Base-by-base conservation (phyloP, 1,140 invertebrate genomes). In the Drosophila orena region DNA sequence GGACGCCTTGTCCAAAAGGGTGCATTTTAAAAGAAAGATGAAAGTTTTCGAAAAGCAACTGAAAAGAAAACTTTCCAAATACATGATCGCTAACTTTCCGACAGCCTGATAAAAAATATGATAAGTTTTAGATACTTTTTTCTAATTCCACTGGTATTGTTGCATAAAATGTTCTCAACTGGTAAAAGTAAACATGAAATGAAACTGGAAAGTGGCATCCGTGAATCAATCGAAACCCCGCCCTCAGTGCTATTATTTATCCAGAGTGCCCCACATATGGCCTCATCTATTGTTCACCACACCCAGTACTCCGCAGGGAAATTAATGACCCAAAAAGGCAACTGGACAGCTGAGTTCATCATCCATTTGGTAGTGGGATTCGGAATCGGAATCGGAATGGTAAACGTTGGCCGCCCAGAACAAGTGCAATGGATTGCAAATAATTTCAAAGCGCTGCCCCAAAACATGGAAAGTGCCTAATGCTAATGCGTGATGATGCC, bases 401-500 rank as follows among this genome's bases (percentile, higher is more conserved):
- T 4, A 37, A 38, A 55, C 34, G 27, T 34, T 17, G 24, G 24
- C n/a, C 42, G 44, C 30, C 37, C 20, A 8, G 20, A 38, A 14
- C 38, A 35, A 69, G 62, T 61, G 44, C 54, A 70, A 83, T 78
- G 57, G 66, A 70, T 49, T 66, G 55, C 47, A 54, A 77, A 81
- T 60, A 46, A 61, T 57, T 38, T 70, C 44, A 43, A 57, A 40
- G 59, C 43, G 22, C 40, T 38, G 59, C 40, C 11, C 20, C 46
- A 6, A 46, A 49, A 34, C 65, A 69, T 58, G 53, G 35, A 47
- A 40, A 54, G 46, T 54, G 56, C 38, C 40, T 52, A 71, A 71
- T 73, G 66, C 55, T 73, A 71, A 73, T 73, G 55, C 70, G 70
- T 52, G 66, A 75, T 64, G 57, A 64, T 74, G 66, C 64, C 64